These are phyloP conservation scores for Nomada flava DNA, from an alignment of 2,888 invertebrate genomes.

Conservation along the genomic window DNA sequence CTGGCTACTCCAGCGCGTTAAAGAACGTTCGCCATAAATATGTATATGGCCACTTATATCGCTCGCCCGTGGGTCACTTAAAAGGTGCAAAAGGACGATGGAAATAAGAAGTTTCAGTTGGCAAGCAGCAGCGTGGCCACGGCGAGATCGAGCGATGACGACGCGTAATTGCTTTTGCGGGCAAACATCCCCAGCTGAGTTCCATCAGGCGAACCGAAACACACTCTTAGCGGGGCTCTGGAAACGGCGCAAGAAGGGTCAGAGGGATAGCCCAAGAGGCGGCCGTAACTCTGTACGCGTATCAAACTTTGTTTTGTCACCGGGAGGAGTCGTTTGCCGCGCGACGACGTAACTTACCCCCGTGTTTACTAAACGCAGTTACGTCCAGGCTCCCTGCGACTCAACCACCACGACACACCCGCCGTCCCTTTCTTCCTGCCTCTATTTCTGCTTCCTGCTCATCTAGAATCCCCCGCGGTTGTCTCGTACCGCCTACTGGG, in stretches of 20 bases:
- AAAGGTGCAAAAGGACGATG: neutral
- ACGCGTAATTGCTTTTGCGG: conserved; percentile 80
- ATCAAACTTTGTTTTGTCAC: conserved; percentile 80
- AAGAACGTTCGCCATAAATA: neutral
- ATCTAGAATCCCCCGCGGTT: conserved; percentile 9
- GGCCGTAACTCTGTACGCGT: conserved; percentile 53
- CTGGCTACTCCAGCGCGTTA: too few relatives aligned
- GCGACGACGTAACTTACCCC: conserved; percentile 80
- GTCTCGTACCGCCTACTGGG: conserved; percentile 24
- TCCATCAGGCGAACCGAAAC: conserved; percentile 36
- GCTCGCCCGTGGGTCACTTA: too few relatives aligned
- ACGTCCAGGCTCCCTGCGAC: conserved; percentile 53
- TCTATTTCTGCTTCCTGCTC: conserved; percentile 25
- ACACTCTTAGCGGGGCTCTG: conserved; percentile 36
- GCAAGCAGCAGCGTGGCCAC: conserved; percentile 38
- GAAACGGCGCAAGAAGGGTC: conserved; percentile 23
- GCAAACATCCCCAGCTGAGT: conserved; percentile 74
- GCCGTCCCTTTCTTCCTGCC: conserved; percentile 2
- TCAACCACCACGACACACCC: neutral
- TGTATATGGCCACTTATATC: neutral
- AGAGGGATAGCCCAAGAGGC: conserved; percentile 27
- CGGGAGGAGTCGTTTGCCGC: conserved; percentile 73
- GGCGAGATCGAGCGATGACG: conserved; percentile 62
- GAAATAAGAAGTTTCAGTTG: conserved; percentile 9
- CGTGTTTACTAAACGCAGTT: conserved; percentile 82